Evolutionary conservation across 2,113 vertebrate genomes (phyloP).

Genomic region (Catharus bicknelli): DNA sequence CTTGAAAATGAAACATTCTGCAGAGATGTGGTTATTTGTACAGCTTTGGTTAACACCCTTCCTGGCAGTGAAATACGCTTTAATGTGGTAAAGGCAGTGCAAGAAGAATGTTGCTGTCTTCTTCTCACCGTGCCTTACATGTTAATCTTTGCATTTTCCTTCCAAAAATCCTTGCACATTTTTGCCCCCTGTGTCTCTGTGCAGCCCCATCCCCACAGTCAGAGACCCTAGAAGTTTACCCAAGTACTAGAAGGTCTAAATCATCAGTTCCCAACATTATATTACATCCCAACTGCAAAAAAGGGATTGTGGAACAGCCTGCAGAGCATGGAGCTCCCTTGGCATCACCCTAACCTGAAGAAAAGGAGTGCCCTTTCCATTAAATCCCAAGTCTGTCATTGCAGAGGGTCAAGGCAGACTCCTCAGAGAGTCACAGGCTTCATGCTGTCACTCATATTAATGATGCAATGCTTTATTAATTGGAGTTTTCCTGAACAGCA

Average conservation of each 20-base stretch:
- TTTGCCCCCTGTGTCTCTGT: neutral
- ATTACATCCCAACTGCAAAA: neutral
- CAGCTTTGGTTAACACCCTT: constrained; percentile 65
- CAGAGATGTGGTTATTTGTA: constrained; percentile 41
- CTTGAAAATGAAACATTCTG: constrained; percentile 32
- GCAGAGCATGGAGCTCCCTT: neutral
- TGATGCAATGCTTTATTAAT: constrained; percentile 63
- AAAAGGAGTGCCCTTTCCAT: neutral
- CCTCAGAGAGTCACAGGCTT: neutral
- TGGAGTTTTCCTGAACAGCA: constrained; percentile 53
- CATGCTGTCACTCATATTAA: constrained; percentile 58
- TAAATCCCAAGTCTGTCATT: constrained; percentile 2
- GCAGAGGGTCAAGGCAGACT: constrained; percentile 4
- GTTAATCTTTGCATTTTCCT: neutral
- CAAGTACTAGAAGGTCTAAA: neutral
- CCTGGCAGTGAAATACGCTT: constrained; percentile 36
- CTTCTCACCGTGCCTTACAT: neutral
- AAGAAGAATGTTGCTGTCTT: neutral
- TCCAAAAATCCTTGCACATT: neutral
- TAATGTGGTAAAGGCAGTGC: constrained; percentile 17
- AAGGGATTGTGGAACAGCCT: neutral
- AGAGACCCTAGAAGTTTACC: neutral
- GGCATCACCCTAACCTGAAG: neutral
- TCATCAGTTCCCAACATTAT: neutral
- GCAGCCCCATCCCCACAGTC: neutral